Percentiles rank a stretch among this genome's conserved stretches.
phyloP scores from a whole-genome alignment of 1,140 invertebrate species.

The Apocrypta bakeri region DNA sequence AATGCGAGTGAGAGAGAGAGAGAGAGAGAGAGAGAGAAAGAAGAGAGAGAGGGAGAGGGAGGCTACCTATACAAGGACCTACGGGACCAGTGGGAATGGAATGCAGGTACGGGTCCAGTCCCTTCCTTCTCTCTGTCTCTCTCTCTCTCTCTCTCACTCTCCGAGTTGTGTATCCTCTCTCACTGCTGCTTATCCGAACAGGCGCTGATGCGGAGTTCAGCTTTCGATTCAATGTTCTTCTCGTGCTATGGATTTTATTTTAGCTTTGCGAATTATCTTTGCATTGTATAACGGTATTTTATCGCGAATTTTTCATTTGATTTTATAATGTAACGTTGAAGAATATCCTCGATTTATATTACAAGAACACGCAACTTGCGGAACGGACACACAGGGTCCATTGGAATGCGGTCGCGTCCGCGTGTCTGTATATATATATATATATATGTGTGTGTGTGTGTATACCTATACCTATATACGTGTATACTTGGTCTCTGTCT shows the following conservation, averaged over 20 bases:
- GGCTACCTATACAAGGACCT: slow-evolving; percentile 73
- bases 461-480: no score
- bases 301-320: no score
- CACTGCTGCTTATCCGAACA: slow-evolving; percentile 10
- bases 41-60: slow-evolving; percentile 53
- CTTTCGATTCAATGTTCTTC: slow-evolving; percentile 59
- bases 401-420: no score
- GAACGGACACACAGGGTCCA: no score
- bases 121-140: slow-evolving; percentile 51
- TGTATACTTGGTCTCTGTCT: no score
- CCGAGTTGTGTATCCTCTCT: slow-evolving; percentile 28
- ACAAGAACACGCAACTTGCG: no score
- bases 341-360: no score
- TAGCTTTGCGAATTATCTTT: background rate
- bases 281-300: no score
- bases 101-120: slow-evolving; percentile 73
- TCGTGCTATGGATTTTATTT: slow-evolving; percentile 53
- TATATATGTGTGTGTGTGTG: no score
- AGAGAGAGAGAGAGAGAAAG: slow-evolving; percentile 27
- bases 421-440: no score
- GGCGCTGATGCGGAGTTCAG: slow-evolving; percentile 48
- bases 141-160: slow-evolving; percentile 24
- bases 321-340: no score
- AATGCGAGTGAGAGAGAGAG: slow-evolving; percentile 40
- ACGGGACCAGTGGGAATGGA: slow-evolving; percentile 74